Evolutionary conservation across 2,797 vertebrate genomes (phyloP), one percentile per base, ranked within the genome.

Genomic region (Taenioides sp.): DNA sequence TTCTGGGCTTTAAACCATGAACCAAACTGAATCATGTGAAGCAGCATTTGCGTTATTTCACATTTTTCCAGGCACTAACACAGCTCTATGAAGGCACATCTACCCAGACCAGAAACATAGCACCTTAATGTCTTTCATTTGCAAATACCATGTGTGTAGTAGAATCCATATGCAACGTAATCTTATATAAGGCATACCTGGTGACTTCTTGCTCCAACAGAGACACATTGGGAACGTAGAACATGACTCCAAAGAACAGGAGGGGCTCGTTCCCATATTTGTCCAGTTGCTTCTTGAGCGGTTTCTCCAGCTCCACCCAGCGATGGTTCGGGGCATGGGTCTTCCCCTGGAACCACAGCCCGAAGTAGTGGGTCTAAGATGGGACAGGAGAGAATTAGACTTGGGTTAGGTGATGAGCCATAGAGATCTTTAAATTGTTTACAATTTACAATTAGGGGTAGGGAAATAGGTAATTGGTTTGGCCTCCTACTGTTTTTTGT

Each of bases 301-400:
- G 95, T 67, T 99, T 99, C 91, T 99, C 97, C 85, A 98, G 92
- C 92, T 99, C 97, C 86, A 98, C 97, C 97, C 97, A 99, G 90
- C 97, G 95, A 70, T 94, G 94, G 75, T 95, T 94, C 65, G 90
- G 92, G 52, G 87, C 69, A 82, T 96, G 96, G 83, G 85, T 94
- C 92, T 98, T 98, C 79, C 95, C 96, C 69, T 97, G 94, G 92
- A 98, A 98, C 96, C 96, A 98, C 78, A 99, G 95, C 77, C 97
- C 97, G 0, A 99, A 98, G 91, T 95, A 98, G 90, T 96, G 95
- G 0, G 96, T 97, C 97, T 99, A 84, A 14, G 75, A 55, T 16
- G 14, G 14, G 1, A 23, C 57, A 7, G 57, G 57, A 73, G 3
- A 57, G 37, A 75, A 1, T 1, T 9, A 23, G 11, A 4, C 14